Evolutionary conservation across 2,888 invertebrate species (phyloP).

Genomic region (Bedellia somnulentella): DNA sequence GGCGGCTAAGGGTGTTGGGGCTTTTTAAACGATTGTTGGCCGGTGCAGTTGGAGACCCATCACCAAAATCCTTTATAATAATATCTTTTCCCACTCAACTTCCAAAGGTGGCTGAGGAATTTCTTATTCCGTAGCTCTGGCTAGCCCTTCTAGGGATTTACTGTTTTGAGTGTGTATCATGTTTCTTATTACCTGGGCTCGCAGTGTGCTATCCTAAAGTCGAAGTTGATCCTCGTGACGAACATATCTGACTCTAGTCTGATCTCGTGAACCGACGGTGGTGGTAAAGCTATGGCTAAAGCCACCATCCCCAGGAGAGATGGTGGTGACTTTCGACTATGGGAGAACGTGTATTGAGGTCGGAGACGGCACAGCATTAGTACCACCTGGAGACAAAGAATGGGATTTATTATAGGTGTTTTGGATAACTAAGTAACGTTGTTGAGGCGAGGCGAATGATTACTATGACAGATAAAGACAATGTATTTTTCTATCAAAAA

Average conservation of each 20-base stretch:
- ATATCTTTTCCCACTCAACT: too few species aligned
- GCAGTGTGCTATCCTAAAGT: constrained; percentile 95
- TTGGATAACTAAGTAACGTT: too few species aligned
- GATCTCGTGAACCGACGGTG: constrained; percentile 96
- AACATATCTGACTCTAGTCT: constrained; percentile 94
- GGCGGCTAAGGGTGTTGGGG: too few species aligned
- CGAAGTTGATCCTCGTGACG: constrained; percentile 93
- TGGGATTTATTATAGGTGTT: constrained; percentile 3
- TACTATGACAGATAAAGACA: constrained; percentile 1
- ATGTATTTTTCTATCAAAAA: too few species aligned
- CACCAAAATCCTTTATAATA: too few species aligned
- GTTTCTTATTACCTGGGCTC: constrained; percentile 93
- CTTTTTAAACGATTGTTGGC: too few species aligned
- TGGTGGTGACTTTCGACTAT: constrained; percentile 84
- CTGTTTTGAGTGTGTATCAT: too few species aligned
- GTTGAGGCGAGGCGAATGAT: too few species aligned
- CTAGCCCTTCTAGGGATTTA: too few species aligned
- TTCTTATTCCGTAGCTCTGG: too few species aligned
- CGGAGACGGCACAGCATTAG: constrained; percentile 88
- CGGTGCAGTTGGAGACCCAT: too few species aligned
- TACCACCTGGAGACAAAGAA: constrained; percentile 75
- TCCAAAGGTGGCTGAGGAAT: too few species aligned
- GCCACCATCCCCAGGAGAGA: constrained; percentile 92
- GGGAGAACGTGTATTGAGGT: constrained; percentile 91
- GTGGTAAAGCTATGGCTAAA: constrained; percentile 92